Base-by-base conservation (phyloP, 2,888 invertebrate genomes). In the Seira ritae region DNA sequence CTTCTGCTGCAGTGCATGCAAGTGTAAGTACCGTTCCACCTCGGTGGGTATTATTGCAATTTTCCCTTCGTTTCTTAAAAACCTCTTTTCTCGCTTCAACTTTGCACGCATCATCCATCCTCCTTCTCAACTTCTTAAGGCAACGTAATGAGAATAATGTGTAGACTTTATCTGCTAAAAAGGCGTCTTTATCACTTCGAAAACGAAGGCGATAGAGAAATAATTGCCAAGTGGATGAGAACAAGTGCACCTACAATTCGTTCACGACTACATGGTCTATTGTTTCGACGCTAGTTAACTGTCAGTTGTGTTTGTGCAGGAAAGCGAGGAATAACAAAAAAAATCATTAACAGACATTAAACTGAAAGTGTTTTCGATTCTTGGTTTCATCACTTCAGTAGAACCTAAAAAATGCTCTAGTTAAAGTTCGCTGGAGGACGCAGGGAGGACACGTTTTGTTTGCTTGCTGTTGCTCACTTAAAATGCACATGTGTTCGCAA, bases 11-110 rank as follows among this genome's bases (percentile, higher is more conserved):
- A n/a, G n/a, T n/a, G n/a, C n/a, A n/a, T n/a, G n/a, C n/a, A n/a
- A n/a, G 70, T 50, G 66, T 55, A 55, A 70, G 80, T 75, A 75
- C 75, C 80, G 80, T 80, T 80, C 80, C 80, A 80, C 80, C 69
- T 80, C 80, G 75, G 31, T 75, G 80, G 75, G 23, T 73, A 68
- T 80, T 80, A 75, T 80, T 80, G 80, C 80, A 24, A 80, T 80
- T 80, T 80, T 80, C 80, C 80, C 80, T 80, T 80, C 70, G 37
- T 65, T 69, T 80, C 75, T 37, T 19, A 42, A 75, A 75, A 69
- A 65, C 67, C 50, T 66, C 71, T 65, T 60, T 79, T 66, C 79
- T 80, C 80, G 66, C 75, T 75, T n/a, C n/a, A n/a, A n/a, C n/a
- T n/a, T n/a, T 72, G 60, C 55, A 37, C 62, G 75, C 74, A 70